Conservation (phyloP, 2,888 invertebrate genomes). For the Chloroclystis v-ata region DNA sequence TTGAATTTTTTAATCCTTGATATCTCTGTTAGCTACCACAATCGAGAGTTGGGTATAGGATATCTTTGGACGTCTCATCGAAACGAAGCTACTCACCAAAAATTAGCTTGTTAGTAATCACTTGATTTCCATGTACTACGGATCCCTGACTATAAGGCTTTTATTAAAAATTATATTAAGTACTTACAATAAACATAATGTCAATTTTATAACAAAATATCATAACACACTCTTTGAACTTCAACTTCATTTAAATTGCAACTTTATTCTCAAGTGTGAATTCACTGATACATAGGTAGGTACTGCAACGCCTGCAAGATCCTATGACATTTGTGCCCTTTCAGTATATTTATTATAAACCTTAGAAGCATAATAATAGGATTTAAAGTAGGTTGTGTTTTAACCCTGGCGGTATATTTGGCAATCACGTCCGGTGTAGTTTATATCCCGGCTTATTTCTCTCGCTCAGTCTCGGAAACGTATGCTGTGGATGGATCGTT, state of each 20-base stretch:
- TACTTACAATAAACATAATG: too few relatives aligned
- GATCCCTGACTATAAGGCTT: too few relatives aligned
- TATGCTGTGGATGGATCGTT: slow-evolving; percentile 12
- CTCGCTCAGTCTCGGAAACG: slow-evolving; percentile 19
- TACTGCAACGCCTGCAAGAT: slow-evolving; percentile 35
- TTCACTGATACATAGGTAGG: slow-evolving; percentile 26
- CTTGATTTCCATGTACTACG: too few relatives aligned
- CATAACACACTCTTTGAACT: too few relatives aligned
- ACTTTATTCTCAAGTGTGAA: slow-evolving; percentile 15
- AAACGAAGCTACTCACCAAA: too few relatives aligned
- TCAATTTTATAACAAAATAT: too few relatives aligned
- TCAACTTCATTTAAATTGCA: slow-evolving; percentile 3
- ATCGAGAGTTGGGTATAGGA: too few relatives aligned
- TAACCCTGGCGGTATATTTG: slow-evolving; percentile 25
- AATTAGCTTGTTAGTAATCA: too few relatives aligned
- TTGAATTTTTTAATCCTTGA: too few relatives aligned
- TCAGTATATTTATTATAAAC: slow-evolving; percentile 3
- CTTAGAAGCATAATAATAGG: neutral
- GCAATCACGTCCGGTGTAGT: slow-evolving; percentile 25
- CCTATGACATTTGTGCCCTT: slow-evolving; percentile 25
- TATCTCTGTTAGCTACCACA: too few relatives aligned
- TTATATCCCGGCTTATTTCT: slow-evolving; percentile 30
- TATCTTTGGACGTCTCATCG: too few relatives aligned
- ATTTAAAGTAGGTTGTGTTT: slow-evolving; percentile 6
- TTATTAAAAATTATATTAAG: too few relatives aligned